Evolutionary conservation across 2,888 invertebrate species (phyloP).

Genomic region (Leptinotarsa tumamoca): DNA sequence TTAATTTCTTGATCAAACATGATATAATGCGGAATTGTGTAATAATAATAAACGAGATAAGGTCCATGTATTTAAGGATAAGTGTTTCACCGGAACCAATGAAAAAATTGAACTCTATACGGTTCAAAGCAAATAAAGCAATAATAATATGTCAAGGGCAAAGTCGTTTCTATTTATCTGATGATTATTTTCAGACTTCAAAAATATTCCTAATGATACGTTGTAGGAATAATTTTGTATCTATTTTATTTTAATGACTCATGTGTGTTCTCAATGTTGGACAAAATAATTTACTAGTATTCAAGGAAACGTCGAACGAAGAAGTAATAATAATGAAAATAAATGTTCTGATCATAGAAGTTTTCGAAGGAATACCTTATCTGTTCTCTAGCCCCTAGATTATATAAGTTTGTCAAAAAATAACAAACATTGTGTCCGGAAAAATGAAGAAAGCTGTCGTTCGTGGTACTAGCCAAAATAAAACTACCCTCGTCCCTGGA

Average conservation of each 20-base stretch:
- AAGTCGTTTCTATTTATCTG: conserved; percentile 9
- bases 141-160: conserved; percentile 12
- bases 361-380: too few species aligned
- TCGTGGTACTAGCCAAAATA: too few species aligned
- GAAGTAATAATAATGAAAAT: background rate
- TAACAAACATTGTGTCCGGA: too few species aligned
- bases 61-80: background rate
- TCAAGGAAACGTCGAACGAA: background rate
- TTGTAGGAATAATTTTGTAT: background rate
- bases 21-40: background rate
- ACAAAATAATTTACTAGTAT: background rate
- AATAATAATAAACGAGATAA: background rate
- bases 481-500: too few species aligned
- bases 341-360: too few species aligned
- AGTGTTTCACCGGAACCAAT: conserved; percentile 4
- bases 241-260: conserved; percentile 13
- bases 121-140: conserved; percentile 6
- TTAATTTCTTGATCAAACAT: background rate
- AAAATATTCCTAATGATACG: conserved; percentile 17
- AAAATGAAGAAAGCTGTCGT: too few species aligned
- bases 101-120: conserved; percentile 17
- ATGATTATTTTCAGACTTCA: conserved; percentile 6
- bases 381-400: too few species aligned
- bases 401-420: too few species aligned
- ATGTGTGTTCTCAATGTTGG: background rate